Evolutionary conservation across 2,113 vertebrate genomes (phyloP), one percentile per base, ranked within the genome.

Genomic region (Phoxinus phoxinus): DNA sequence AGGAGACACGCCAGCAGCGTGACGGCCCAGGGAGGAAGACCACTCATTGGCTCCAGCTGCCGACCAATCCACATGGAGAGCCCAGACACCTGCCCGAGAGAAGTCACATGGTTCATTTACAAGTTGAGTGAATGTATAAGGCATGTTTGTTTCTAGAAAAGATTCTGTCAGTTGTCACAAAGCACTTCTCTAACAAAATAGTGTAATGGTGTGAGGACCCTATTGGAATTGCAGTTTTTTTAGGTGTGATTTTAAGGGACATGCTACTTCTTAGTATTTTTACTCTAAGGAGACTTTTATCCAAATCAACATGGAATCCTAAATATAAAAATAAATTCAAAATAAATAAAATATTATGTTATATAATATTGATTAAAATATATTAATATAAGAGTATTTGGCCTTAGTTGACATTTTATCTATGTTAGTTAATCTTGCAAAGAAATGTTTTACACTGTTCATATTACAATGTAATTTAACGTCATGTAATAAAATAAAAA

Each of bases 1-100:
- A 99, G 95, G 89, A 99, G 91, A 89, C 97, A 99, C 3, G 97
- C 97, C 87, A 99, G 93, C 83, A 99, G 94, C 77, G 96, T 98
- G 90, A 99, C 95, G 0, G 96, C 96, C 98, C 98, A 99, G 0
- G 94, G 97, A 0, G 98, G 97, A 86, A 99, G 96, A 74, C 96
- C 97, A 37, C 96, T 98, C 93, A 99, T 95, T 85, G 96, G 97
- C 77, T 99, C 94, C 96, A 99, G 96, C 94, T 99, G 98, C 58
- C 91, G 93, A 41, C 98, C 98, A 2, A 99, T 98, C 98, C 97
- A 99, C 0, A 96, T 96, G 1, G 97, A 99, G 86, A 99, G 94
- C 46, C 98, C 98, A 0, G 98, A 99, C 84, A 95, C 93, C 94
- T 95, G 85, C 15, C 1, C 21, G 53, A 83, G 13, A 73, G 46